Conservation (phyloP, 2,888 invertebrate genomes). For the Cyaniris semiargus region DNA sequence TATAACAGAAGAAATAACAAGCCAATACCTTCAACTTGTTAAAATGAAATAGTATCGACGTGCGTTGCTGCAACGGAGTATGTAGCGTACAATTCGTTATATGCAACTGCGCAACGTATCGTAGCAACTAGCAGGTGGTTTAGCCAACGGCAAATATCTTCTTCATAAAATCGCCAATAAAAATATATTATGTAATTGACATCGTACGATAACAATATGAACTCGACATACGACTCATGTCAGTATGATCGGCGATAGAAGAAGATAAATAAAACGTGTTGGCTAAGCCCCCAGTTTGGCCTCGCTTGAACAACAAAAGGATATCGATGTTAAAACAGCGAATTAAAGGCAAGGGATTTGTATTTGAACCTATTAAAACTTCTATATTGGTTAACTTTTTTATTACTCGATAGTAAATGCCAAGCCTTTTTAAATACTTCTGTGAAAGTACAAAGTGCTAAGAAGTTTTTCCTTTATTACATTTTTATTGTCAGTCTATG, state of each 20-base stretch:
- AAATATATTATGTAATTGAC: no score
- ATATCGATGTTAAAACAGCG: neutral
- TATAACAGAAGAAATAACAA: no score
- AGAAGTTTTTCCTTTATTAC: conserved; percentile 15
- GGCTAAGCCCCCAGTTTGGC: no score
- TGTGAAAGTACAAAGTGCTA: conserved; percentile 8
- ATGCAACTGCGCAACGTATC: neutral
- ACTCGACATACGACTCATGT: no score
- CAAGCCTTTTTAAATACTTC: conserved; percentile 19
- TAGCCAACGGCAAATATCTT: no score
- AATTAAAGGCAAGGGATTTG: conserved; percentile 13
- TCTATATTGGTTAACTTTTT: conserved; percentile 27
- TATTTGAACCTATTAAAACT: conserved; percentile 23
- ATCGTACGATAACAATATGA: no score
- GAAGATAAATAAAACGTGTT: no score
- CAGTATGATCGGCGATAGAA: no score
- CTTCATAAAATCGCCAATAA: no score
- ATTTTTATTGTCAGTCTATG: neutral
- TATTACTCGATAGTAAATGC: conserved; percentile 17
- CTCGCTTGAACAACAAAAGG: neutral
- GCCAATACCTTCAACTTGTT: no score
- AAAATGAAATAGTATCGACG: no score
- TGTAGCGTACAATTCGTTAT: neutral
- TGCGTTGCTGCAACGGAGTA: neutral
- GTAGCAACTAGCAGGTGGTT: no score